A percentile compares a stretch with the other conserved stretches of the same genome.
phyloP scores from a whole-genome alignment of 1,140 invertebrate genomes.

The Drepana arcuata region DNA sequence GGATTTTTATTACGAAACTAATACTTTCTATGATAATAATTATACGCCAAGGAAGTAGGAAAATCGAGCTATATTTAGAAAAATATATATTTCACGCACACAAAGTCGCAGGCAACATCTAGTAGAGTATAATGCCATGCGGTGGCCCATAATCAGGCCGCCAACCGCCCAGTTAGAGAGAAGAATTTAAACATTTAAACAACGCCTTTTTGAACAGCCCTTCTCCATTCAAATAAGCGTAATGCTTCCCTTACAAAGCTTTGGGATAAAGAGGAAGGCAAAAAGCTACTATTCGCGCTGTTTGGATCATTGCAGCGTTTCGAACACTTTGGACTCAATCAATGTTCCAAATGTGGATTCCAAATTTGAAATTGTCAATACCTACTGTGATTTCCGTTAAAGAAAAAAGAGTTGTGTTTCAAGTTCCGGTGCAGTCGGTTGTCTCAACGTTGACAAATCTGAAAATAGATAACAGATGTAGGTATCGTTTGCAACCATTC shows the following conservation, averaged over 20 bases:
- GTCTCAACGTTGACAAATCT: constrained; percentile 54
- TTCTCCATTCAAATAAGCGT: constrained; percentile 69
- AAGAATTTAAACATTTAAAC: constrained; percentile 60
- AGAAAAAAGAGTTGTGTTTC: constrained; percentile 43
- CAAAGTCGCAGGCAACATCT: too few relatives aligned
- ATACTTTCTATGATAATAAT: too few relatives aligned
- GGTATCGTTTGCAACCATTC: constrained; percentile 57
- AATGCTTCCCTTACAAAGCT: constrained; percentile 63
- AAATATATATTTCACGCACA: too few relatives aligned
- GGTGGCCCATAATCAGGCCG: constrained; percentile 46
- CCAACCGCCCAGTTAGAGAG: constrained; percentile 43
- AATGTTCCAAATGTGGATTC: constrained; percentile 7
- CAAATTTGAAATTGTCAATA: constrained; percentile 17
- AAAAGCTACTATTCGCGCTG: constrained; percentile 34
- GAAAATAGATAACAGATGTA: constrained; percentile 64
- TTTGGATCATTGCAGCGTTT: too few relatives aligned
- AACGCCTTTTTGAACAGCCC: constrained; percentile 58
- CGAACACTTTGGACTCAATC: constrained; percentile 21
- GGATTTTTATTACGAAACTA: too few relatives aligned
- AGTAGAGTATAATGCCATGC: too few relatives aligned
- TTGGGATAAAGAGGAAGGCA: constrained; percentile 47
- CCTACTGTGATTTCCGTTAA: constrained; percentile 23
- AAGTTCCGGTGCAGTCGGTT: constrained; percentile 51
- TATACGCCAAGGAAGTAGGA: too few relatives aligned
- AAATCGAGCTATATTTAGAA: too few relatives aligned